Percentiles rank a stretch among this genome's conserved stretches.
Evolutionary conservation across 2,113 vertebrate species (phyloP).

Genomic region (Tichodroma muraria): DNA sequence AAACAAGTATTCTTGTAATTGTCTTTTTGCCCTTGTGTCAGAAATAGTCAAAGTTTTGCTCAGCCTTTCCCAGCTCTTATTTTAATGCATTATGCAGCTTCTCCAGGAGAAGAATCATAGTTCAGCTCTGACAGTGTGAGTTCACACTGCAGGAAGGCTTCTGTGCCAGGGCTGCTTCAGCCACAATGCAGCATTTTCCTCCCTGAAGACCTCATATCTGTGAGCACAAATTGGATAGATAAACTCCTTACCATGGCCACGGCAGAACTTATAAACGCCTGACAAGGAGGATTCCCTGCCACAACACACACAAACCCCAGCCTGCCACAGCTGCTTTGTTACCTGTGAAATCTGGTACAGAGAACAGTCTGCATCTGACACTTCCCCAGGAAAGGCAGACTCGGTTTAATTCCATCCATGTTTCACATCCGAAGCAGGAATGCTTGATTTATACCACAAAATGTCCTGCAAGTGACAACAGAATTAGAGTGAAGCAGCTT

Average conservation of each 20-base stretch:
- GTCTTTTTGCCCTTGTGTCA: background rate
- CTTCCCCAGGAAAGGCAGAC: background rate
- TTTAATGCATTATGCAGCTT: background rate
- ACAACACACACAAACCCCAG: background rate
- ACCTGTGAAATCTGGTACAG: background rate
- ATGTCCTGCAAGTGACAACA: background rate
- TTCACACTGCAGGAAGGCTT: background rate
- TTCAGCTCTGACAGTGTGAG: background rate
- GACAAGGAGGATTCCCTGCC: background rate
- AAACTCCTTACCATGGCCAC: background rate
- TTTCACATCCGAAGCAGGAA: background rate
- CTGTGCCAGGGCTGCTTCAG: background rate
- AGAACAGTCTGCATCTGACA: background rate
- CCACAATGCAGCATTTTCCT: background rate
- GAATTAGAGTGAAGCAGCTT: background rate
- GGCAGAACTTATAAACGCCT: background rate
- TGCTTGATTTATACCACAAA: background rate
- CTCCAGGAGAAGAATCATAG: background rate
- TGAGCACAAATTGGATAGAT: background rate
- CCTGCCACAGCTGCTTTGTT: background rate
- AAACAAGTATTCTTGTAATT: background rate
- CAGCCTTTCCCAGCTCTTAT: background rate
- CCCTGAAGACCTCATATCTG: background rate
- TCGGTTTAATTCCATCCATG: background rate
- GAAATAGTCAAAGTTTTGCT: background rate